Evolutionary conservation across 2,113 vertebrate genomes (phyloP).

Genomic region (Nibea albiflora): DNA sequence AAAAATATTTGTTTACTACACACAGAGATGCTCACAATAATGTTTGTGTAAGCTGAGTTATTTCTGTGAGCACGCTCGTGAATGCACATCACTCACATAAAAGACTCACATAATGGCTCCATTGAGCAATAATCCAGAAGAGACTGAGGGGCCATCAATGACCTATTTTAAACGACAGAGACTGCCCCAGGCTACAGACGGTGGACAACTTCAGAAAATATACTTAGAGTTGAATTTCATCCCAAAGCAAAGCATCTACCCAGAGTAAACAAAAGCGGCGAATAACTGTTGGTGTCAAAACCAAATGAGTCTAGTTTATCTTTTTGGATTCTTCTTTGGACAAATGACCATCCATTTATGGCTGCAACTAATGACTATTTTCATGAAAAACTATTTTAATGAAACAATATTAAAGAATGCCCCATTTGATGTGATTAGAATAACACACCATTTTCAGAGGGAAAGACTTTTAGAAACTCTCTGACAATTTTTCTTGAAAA

Average conservation of each 20-base stretch:
- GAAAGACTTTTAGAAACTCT: neutral
- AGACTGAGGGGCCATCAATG: constrained; percentile 53
- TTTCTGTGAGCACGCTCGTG: constrained; percentile 29
- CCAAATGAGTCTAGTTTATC: neutral
- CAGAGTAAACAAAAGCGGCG: neutral
- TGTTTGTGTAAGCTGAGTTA: constrained; percentile 24
- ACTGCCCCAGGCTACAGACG: constrained; percentile 15
- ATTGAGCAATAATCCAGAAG: constrained; percentile 66
- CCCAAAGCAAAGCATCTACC: neutral
- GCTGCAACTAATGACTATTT: too few relatives aligned
- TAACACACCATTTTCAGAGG: neutral
- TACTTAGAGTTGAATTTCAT: neutral
- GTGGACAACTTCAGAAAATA: constrained; percentile 11
- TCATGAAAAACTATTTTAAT: too few relatives aligned
- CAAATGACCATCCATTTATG: neutral
- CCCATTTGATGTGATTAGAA: neutral
- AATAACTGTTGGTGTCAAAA: neutral
- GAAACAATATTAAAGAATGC: neutral
- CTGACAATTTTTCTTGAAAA: neutral
- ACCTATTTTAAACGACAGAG: constrained; percentile 55
- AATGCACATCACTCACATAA: constrained; percentile 57
- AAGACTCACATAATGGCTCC: constrained; percentile 63
- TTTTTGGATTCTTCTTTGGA: too few relatives aligned
- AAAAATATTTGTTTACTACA: neutral
- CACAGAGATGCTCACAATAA: constrained; percentile 33